A percentile compares a stretch with the other conserved stretches of the same genome.
Conservation (phyloP, 2,888 invertebrate species). For the Orchestes rusci region DNA sequence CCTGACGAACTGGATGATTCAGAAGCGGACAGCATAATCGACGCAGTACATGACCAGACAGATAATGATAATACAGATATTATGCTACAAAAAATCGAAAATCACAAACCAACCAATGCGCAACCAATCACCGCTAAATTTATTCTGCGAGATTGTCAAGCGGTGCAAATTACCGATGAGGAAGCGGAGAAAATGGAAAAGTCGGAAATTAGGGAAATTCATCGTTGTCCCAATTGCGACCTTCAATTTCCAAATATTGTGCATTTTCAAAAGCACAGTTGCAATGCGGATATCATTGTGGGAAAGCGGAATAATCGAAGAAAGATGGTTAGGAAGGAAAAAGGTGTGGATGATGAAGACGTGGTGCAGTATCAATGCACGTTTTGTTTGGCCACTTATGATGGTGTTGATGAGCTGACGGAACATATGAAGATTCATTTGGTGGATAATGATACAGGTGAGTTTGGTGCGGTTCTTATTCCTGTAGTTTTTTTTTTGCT, state of each 20-base stretch:
- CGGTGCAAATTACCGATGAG: slow-evolving; percentile 31
- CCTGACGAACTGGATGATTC: too few species aligned
- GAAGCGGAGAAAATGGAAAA: slow-evolving; percentile 27
- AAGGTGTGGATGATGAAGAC: background rate
- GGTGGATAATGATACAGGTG: slow-evolving; percentile 23
- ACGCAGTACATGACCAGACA: too few species aligned
- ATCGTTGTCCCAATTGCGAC: slow-evolving; percentile 46
- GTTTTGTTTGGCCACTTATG: slow-evolving; percentile 48
- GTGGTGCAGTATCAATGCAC: slow-evolving; percentile 43
- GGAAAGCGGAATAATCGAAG: too few species aligned
- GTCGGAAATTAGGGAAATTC: slow-evolving; percentile 36
- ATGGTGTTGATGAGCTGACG: slow-evolving; percentile 42
- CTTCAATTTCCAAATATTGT: slow-evolving; percentile 44
- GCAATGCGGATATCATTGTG: too few species aligned
- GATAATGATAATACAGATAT: too few species aligned
- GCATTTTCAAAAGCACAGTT: slow-evolving; percentile 45
- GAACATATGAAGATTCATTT: slow-evolving; percentile 57
- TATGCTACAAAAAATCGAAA: too few species aligned
- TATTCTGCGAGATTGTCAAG: too few species aligned
- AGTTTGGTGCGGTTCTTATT: too few species aligned
- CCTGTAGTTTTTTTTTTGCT: too few species aligned
- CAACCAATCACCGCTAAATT: background rate
- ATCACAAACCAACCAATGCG: background rate
- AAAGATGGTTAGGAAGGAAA: slow-evolving; percentile 39
- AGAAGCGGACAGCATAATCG: too few species aligned